Conservation (phyloP, 2,113 vertebrate species). For the Microtus ochrogaster region DNA sequence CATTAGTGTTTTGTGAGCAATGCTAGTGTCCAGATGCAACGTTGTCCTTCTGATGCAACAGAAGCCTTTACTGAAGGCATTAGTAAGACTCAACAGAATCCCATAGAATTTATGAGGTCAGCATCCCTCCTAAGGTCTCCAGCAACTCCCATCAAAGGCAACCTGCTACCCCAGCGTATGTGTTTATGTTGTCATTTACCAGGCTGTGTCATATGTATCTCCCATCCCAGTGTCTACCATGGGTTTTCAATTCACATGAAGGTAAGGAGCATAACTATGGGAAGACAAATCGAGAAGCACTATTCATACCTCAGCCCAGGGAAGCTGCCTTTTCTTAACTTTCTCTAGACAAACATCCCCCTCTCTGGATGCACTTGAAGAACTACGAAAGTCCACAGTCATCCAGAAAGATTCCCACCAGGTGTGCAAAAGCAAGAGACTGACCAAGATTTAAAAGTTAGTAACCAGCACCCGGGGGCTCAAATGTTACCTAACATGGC, state of each 20-base stretch:
- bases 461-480: background rate
- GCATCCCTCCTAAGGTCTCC: no score
- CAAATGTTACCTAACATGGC: background rate
- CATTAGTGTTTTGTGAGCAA: background rate
- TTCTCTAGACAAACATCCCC: background rate
- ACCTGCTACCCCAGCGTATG: background rate
- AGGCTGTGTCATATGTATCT: background rate
- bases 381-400: background rate
- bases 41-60: background rate
- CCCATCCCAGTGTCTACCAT: background rate
- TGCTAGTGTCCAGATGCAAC: background rate
- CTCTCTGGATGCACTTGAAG: background rate
- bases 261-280: background rate
- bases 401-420: background rate
- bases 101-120: background rate
- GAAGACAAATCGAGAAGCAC: background rate
- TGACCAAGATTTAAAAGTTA: background rate
- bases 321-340: no score
- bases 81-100: background rate
- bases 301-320: background rate
- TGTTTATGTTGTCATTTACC: no score
- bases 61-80: background rate
- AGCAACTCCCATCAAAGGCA: rapidly evolving
- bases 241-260: background rate
- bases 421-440: background rate